Evolutionary conservation across 2,888 invertebrate genomes (phyloP), one percentile per base, ranked within the genome.

Genomic region (Protodeltote pygarga): DNA sequence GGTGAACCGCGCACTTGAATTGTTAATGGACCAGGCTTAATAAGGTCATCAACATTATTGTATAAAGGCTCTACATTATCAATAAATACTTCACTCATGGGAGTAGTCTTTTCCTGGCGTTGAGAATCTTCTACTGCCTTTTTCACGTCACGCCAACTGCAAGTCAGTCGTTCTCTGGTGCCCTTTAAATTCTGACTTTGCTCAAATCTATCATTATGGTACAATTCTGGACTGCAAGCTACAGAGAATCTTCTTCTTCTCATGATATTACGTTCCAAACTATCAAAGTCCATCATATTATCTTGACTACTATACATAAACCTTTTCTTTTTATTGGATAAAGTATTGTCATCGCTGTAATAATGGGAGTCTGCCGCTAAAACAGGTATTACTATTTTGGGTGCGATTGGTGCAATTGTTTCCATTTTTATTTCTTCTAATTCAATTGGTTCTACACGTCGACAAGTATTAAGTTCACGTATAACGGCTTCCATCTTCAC

Each of bases 1-100:
- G 96, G 95, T 92, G 75, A 95, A 83, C 85, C 97, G 94, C 81
- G 95, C 89, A 97, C 96, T 87, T 97, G 95, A 53, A 97, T 97
- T 5, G 97, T 95, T 68, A 97, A 89, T 51, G 96, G 95, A 2
- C 97, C 97, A 0, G 95, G 95, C 52, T 95, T 95, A 21, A 75
- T 75, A 14, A 86, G 45, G 41, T 58, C 48, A 15, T 58, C 46
- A 27, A 66, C 17, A 25, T 94, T 92, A 52, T 92, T 90, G n/a
- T 94, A 94, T 17, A 92, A 77, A 1, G 91, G 91, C 24, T 93
- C 92, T 15, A 86, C 77, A 19, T 90, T 93, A 67, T 95, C 94
- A 0, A 95, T 94, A 71, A 95, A 95, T 5, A 95, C 94, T 81
- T 96, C 95, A 70, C 94, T 95, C 0, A 94, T 93, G 35, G 94